Base-by-base conservation (phyloP, 1,140 invertebrate species). In the Drosophila lacteicornis region DNA sequence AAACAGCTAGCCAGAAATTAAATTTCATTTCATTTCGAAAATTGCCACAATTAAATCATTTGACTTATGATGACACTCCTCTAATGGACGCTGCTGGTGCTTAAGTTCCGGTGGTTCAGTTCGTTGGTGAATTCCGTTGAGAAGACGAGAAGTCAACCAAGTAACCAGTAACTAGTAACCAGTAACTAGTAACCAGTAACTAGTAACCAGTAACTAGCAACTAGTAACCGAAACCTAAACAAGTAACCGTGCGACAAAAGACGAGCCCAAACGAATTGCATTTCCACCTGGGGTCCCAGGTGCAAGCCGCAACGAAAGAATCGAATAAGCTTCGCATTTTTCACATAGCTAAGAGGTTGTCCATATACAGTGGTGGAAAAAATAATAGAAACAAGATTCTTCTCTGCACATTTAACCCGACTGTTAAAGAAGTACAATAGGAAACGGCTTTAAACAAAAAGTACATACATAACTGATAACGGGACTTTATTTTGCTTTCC, bases 21-120 rank as follows among this genome's bases (percentile, higher is more conserved):
- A 78, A 81, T 75, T 79, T 63, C 50, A 79, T 81, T 68, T 68
- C 78, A 88, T 83, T 83, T 71, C 8, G 73, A 65, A 80, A 88
- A 87, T 87, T 88, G 80, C 76, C 25, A 51, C 61, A 87, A 88
- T 87, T 87, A 87, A 88, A 69, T 22, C 57, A 78, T 51, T 62
- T 56, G 38, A 56, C 45, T 40, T 19, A 56, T 65, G 47, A 42
- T 69, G 56, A 59, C 67, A 59, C 42, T 43, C 17, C 36, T 27
- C 25, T 19, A 63, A 46, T 38, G 33, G 15, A 61, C 27, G 47
- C 22, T 40, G n/a, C 61, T 25, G 43, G 49, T 25, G 61, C 62
- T 76, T 76, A 76, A 76, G 74, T 76, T 76, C 25, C 30, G 46
- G 55, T 66, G 53, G 40, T 43, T 77, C 74, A 77, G 75, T 77